Evolutionary conservation across 2,797 vertebrate genomes (phyloP), one percentile per base, ranked within the genome.

Genomic region (Hydrolagus colliei): DNA sequence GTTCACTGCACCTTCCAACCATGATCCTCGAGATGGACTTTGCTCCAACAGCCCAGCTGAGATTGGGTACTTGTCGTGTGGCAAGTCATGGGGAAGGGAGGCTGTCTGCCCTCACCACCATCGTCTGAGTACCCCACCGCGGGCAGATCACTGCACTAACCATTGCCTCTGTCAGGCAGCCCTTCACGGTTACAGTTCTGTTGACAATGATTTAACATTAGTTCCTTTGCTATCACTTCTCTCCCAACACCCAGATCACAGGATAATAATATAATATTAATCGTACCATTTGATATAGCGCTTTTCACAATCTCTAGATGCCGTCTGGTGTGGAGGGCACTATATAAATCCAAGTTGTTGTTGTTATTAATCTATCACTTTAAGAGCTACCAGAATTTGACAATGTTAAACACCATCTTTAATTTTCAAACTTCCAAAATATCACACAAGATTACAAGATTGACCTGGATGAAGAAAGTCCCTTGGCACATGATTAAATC

Each of bases 151-250:
- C 63, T 71, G 79, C 65, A 84, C 79, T 71, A 41, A 65, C 79
- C 68, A 71, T 84, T 84, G 71, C 67, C 71, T 27, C 79, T 67
- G 71, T 68, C 63, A 67, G 79, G 79, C 32, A 84, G 27, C 65
- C 65, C 71, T 84, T 84, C 79, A 84, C 71, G 79, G 79, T 84
- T 84, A 84, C 79, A 71, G 65, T 71, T 84, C 71, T 84, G 32
- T 84, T 71, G 63, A 71, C 16, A 35, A 65, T 82, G 22, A 32
- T 52, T 52, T 1, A 52, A 6, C 67, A 9, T 68, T 65, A 9
- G 32, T 68, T 41, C 65, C n/a, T 67, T 32, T 65, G 78, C 62
- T 67, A 35, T 82, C 71, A 67, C 32, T 41, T 84, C 79, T 71
- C 20, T 11, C 32, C 41, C 27, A 84, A 41, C 20, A 68, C 68